phyloP scores from a whole-genome alignment of 2,797 vertebrate genomes.

The Naso thynnoides region DNA sequence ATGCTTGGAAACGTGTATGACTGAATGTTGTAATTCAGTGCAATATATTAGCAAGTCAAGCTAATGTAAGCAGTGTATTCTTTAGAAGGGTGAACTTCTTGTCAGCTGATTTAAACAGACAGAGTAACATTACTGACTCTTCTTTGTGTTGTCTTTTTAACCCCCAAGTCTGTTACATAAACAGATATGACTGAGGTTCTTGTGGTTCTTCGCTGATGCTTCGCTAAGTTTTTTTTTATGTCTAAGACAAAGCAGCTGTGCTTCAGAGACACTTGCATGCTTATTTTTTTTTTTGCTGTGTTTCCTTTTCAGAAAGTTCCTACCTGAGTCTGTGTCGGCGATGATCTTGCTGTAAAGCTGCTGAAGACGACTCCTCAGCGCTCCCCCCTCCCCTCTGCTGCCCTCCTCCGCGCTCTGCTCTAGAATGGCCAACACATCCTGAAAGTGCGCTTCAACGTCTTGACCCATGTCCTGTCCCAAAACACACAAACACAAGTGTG shows the following conservation, averaged over 20 bases:
- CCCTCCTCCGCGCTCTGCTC: slow-evolving; percentile 80
- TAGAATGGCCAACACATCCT: slow-evolving; percentile 86
- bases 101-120: neutral
- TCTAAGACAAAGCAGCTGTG: neutral
- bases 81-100: neutral
- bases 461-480: slow-evolving; percentile 85
- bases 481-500: slow-evolving; percentile 52
- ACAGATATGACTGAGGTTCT: neutral
- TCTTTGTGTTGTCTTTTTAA: neutral
- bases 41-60: neutral
- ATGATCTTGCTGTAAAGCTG: slow-evolving; percentile 86
- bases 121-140: neutral
- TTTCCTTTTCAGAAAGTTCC: slow-evolving; percentile 15
- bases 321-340: slow-evolving; percentile 72
- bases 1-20: too few species aligned
- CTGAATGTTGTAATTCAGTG: neutral
- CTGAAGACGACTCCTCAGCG: slow-evolving; percentile 79
- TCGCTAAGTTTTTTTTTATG: neutral
- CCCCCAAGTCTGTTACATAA: slow-evolving; percentile 2
- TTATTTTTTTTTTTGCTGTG: neutral
- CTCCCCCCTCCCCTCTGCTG: slow-evolving; percentile 48
- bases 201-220: neutral
- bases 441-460: slow-evolving; percentile 88
- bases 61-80: neutral
- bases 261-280: neutral